A percentile compares a stretch with the other conserved stretches of the same genome.
Evolutionary conservation across 2,888 invertebrate species (phyloP).

Genomic region (Chalcosyrphus nemorum): DNA sequence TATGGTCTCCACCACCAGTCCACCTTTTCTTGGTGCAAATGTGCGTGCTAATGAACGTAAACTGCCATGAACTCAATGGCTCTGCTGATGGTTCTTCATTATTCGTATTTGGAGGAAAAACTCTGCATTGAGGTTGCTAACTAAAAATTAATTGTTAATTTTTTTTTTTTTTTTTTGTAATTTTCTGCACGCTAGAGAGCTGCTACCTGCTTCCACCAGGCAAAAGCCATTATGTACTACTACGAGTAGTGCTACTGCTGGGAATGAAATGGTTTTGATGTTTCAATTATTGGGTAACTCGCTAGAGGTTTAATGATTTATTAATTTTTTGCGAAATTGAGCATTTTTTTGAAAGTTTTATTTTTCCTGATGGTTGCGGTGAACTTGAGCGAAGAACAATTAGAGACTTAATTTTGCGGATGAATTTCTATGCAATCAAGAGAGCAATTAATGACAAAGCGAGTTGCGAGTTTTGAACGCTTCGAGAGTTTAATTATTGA

Average conservation of each 20-base stretch:
- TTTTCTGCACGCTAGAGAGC: constrained; percentile 36
- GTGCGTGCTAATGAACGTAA: constrained; percentile 59
- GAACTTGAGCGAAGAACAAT: constrained; percentile 45
- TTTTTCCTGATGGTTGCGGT: background rate
- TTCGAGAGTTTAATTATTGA: background rate
- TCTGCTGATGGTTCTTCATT: constrained; percentile 10
- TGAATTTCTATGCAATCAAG: background rate
- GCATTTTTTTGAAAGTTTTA: background rate
- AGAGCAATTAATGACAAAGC: background rate
- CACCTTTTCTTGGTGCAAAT: constrained; percentile 11
- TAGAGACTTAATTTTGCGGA: background rate
- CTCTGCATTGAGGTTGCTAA: constrained; percentile 26
- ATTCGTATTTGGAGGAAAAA: constrained; percentile 25
- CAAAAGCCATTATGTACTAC: background rate
- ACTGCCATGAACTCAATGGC: constrained; percentile 64
- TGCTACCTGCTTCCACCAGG: background rate
- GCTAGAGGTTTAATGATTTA: background rate
- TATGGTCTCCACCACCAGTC: background rate
- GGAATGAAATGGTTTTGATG: constrained; percentile 15
- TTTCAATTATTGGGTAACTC: constrained; percentile 35
- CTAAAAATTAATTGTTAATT: constrained; percentile 27
- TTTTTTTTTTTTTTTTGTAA: constrained; percentile 3
- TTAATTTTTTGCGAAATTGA: background rate
- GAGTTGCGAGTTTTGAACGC: background rate
- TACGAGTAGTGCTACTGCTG: background rate